These are phyloP conservation scores for Pseudois nayaur DNA, from an alignment of 2,113 vertebrate species.

Conservation along the genomic window DNA sequence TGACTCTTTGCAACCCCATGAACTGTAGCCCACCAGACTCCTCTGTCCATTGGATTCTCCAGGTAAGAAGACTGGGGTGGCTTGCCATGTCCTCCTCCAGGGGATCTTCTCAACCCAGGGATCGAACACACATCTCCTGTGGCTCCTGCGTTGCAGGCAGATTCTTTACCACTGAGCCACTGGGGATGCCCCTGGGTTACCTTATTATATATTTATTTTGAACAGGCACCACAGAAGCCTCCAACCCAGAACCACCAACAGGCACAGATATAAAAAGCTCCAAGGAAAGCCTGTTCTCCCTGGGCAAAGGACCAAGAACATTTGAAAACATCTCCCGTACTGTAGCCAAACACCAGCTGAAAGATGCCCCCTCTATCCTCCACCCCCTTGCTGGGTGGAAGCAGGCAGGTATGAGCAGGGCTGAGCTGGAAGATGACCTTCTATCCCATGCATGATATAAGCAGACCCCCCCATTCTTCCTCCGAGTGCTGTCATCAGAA, in stretches of 20 bases:
- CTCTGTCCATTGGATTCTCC: background rate
- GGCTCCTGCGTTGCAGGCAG: background rate
- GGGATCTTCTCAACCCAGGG: background rate
- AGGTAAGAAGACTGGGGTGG: background rate
- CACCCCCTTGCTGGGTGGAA: background rate
- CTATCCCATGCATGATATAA: background rate
- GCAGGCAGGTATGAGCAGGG: background rate
- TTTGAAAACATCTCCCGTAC: background rate
- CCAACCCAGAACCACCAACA: background rate
- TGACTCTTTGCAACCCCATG: background rate
- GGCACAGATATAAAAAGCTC: background rate
- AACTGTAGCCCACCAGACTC: background rate
- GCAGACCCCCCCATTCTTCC: background rate
- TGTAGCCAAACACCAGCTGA: background rate
- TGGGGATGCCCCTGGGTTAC: background rate
- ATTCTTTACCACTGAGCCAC: background rate
- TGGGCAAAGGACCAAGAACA: background rate
- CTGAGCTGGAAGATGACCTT: background rate
- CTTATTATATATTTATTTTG: background rate
- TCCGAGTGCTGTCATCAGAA: accelerated
- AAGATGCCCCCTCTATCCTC: background rate
- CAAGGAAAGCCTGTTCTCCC: background rate
- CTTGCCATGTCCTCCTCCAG: background rate
- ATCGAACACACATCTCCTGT: background rate
- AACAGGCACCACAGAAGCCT: background rate